phyloP scores from a whole-genome alignment of 2,797 vertebrate species.

The Cossypha dichroa region DNA sequence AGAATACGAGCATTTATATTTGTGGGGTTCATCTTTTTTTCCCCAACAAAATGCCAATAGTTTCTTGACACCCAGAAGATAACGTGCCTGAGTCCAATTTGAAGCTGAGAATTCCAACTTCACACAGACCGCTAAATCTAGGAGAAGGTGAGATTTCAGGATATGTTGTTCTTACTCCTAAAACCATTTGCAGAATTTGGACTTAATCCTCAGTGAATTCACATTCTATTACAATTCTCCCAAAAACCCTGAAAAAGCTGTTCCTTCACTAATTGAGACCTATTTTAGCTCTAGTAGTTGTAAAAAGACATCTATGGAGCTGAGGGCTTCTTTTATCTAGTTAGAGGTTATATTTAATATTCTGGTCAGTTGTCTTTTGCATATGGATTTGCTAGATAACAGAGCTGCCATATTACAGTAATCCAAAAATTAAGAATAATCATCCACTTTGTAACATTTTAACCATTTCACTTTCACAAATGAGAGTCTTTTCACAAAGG shows the following conservation, averaged over 20 bases:
- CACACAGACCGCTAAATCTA: neutral
- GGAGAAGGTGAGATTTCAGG: neutral
- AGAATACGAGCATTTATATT: too few relatives aligned
- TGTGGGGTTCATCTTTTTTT: too few relatives aligned
- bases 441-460: neutral
- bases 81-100: neutral
- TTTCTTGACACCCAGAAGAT: neutral
- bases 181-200: neutral
- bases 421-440: conserved; percentile 47
- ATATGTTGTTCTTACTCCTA: neutral
- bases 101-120: neutral
- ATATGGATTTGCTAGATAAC: conserved; percentile 19
- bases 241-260: neutral
- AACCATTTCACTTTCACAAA: conserved; percentile 31
- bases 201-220: conserved; percentile 24
- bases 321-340: neutral
- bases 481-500: conserved; percentile 4
- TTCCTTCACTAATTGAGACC: conserved; percentile 29
- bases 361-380: neutral
- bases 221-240: neutral
- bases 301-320: neutral
- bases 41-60: neutral
- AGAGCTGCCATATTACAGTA: neutral
- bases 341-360: conserved; percentile 10
- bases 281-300: conserved; percentile 12